Evolutionary conservation across 2,113 vertebrate genomes (phyloP), one percentile per base, ranked within the genome.

Genomic region (Porphyrio hochstetteri): DNA sequence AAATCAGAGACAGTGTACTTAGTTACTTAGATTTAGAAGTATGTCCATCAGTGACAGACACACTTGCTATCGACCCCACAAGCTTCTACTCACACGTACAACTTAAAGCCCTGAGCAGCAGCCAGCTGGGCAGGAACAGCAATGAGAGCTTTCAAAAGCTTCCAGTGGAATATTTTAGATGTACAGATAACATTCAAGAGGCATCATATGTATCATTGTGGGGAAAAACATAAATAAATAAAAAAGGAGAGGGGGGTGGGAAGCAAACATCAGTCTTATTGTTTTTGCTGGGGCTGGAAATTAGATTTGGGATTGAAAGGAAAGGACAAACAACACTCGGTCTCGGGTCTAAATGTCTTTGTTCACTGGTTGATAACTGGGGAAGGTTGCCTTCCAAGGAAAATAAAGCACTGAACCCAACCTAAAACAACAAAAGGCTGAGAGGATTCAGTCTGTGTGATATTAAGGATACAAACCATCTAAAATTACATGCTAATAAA

Each of bases 371-470:
- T 78, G 93, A 86, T 90, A 90, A 91, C 59, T 3, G 86, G 27
- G 69, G 38, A 18, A 46, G 65, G 44, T 75, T 84, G 85, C 59
- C 16, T 46, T 94, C 96, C 97, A 95, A 97, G 57, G 65, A 92
- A 95, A 97, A 96, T 25, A 97, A 80, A 86, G 42, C 35, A 48
- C 12, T 4, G 33, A 86, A 84, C 61, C 68, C 29, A 48, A 85
- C 84, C 91, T 69, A 35, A 71, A 56, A 56, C 80, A 86, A 89
- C 55, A 84, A 31, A 64, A 80, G 77, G 70, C 81, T 56, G 91
- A 96, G 83, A 95, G 57, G 81, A 59, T 77, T 36, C 60, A 64
- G 91, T 36, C 88, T 82, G 90, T 14, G 82, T 50, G 79, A 91
- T 85, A 72, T 50, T 44, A 63, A 79, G 81, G 88, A 90, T 21